These are phyloP conservation scores for Chloebia gouldiae DNA, from an alignment of 2,113 vertebrate species.

Conservation along the genomic window DNA sequence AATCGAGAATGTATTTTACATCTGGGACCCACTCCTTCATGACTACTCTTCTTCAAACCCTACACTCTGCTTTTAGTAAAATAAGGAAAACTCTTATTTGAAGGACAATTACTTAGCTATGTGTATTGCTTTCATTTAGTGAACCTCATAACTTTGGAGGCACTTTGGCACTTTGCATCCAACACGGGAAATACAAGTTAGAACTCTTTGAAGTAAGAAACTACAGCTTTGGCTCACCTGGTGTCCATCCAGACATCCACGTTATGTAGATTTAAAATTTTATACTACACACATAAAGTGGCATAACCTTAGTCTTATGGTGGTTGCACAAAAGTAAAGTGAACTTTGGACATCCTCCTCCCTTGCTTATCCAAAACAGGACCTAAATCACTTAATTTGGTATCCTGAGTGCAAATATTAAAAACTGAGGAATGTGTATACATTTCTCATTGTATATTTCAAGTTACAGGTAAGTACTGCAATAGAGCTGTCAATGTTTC, in stretches of 20 bases:
- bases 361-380: background rate
- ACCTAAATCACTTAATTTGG: background rate
- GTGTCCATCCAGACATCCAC: background rate
- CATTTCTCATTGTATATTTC: background rate
- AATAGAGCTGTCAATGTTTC: background rate
- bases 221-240: background rate
- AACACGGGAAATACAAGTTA: background rate
- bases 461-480: background rate
- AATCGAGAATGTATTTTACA: background rate
- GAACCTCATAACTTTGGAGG: background rate
- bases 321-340: background rate
- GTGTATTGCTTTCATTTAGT: background rate
- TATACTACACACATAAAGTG: background rate
- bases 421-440: background rate
- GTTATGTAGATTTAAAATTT: background rate
- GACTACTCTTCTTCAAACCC: background rate
- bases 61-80: background rate
- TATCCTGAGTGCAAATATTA: background rate
- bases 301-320: background rate
- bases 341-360: background rate
- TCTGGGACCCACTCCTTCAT: background rate
- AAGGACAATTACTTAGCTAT: background rate
- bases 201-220: background rate
- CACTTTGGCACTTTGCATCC: background rate
- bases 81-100: background rate